Conservation (phyloP, 2,113 vertebrate genomes). For the Brachypodius melanocephalos region DNA sequence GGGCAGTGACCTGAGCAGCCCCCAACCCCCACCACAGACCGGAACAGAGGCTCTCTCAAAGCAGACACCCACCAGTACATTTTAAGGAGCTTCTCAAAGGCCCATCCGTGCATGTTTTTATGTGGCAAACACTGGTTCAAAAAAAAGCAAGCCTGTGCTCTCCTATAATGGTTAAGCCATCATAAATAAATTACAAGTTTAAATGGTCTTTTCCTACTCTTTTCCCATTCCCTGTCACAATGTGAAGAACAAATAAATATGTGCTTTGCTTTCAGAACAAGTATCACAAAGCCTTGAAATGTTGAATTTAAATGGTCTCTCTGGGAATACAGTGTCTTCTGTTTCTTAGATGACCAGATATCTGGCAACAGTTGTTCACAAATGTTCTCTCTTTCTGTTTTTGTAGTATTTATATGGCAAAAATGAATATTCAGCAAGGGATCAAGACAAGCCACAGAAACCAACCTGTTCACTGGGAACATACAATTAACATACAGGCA, state of each 20-base stretch:
- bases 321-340: background rate
- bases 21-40: accelerated
- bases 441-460: background rate
- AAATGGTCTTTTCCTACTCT: background rate
- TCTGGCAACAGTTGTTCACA: slow-evolving; percentile 30
- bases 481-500: background rate
- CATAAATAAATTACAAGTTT: slow-evolving; percentile 20
- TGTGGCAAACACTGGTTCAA: background rate
- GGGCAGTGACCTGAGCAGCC: background rate
- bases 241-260: background rate
- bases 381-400: background rate
- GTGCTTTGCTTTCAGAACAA: slow-evolving; percentile 21
- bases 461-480: slow-evolving; percentile 6
- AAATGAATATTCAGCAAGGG: slow-evolving; percentile 41
- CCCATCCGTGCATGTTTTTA: background rate
- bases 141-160: background rate
- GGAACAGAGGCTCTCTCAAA: background rate
- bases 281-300: slow-evolving; percentile 10
- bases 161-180: background rate
- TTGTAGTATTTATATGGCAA: background rate
- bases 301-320: background rate
- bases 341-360: slow-evolving; percentile 48
- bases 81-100: background rate
- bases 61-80: background rate
- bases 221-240: background rate